A percentile compares a stretch with the other conserved stretches of the same genome.
Conservation (phyloP, 2,113 vertebrate genomes). For the Cranoglanis bouderius region DNA sequence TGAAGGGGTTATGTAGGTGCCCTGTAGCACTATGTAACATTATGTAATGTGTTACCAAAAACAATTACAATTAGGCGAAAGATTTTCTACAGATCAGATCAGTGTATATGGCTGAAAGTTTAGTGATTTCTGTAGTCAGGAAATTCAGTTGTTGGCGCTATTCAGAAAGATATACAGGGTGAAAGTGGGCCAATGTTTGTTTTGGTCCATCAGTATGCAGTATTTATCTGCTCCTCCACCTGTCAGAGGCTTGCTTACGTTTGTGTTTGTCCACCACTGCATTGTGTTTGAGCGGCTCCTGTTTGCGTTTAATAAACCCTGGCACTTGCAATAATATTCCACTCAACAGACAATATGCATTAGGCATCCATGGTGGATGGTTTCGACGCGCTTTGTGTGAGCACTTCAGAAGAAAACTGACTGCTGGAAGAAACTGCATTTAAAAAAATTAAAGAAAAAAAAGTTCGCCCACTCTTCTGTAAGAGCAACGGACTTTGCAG, state of each 20-base stretch:
- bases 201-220: not conserved
- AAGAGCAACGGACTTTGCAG: not conserved
- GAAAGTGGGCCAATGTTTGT: not conserved
- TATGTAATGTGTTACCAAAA: not conserved
- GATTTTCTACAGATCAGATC: not conserved
- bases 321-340: not conserved
- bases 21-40: not conserved
- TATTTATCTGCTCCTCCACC: constrained; percentile 30
- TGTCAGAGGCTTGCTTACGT: not conserved
- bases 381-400: not conserved
- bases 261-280: not conserved
- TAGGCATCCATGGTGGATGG: not conserved
- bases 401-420: not conserved
- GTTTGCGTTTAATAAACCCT: not conserved
- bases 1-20: not conserved
- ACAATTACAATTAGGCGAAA: not conserved
- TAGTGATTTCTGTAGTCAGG: not conserved
- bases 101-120: too few relatives aligned
- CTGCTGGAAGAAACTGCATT: not conserved
- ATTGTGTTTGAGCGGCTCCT: not conserved
- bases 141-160: not conserved
- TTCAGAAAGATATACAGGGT: not conserved
- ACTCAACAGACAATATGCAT: not conserved
- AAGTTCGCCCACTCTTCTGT: not conserved
- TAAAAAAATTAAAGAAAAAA: constrained; percentile 14